phyloP scores from a whole-genome alignment of 1,140 invertebrate species.

The Heliothis subflexa region DNA sequence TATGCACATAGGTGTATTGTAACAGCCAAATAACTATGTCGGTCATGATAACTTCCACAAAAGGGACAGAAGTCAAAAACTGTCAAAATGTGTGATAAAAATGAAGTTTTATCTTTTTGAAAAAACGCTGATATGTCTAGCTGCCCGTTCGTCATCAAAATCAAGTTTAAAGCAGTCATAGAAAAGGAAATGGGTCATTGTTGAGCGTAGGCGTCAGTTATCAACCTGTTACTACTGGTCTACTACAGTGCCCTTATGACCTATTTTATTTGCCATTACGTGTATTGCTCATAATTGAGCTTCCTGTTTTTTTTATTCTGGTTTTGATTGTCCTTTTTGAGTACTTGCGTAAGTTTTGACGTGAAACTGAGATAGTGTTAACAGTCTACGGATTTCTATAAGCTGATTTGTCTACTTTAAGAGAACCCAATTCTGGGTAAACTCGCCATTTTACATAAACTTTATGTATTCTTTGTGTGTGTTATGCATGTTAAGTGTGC shows the following conservation, averaged over 20 bases:
- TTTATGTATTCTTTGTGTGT: too few relatives aligned
- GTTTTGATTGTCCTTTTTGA: not conserved
- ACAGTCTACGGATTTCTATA: not conserved
- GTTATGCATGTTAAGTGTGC: too few relatives aligned
- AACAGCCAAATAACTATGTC: too few relatives aligned
- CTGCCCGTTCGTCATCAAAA: not conserved
- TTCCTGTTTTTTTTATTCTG: not conserved
- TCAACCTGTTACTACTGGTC: conserved; percentile 25
- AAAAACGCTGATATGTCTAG: too few relatives aligned
- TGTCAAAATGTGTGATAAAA: too few relatives aligned
- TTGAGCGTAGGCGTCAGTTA: not conserved
- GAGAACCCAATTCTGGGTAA: too few relatives aligned
- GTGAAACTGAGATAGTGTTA: not conserved
- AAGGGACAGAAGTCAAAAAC: too few relatives aligned
- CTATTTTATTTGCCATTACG: conserved; percentile 6
- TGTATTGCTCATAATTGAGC: conserved; percentile 1
- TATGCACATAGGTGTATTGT: too few relatives aligned
- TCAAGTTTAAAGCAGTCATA: not conserved
- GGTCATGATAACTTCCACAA: too few relatives aligned
- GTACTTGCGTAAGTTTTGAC: not conserved
- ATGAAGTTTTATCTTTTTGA: too few relatives aligned
- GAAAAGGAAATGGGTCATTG: conserved; percentile 14
- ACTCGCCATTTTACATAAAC: too few relatives aligned
- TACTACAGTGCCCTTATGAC: conserved; percentile 19
- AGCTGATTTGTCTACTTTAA: too few relatives aligned